Conservation (phyloP, 2,113 vertebrate species). For the Boulengeromyrus knoepffleri region DNA sequence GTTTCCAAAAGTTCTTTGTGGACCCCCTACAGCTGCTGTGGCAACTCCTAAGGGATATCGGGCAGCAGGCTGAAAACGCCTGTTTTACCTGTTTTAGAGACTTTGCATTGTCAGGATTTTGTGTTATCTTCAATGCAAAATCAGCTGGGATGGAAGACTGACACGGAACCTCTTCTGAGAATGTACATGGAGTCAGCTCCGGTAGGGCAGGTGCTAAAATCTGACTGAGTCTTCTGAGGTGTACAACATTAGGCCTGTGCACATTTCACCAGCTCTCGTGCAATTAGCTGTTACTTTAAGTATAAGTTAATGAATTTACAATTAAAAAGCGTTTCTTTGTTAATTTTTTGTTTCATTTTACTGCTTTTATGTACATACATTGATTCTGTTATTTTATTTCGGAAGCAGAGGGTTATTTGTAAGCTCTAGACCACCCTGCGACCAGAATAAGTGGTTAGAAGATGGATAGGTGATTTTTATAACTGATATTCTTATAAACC, state of each 20-base stretch:
- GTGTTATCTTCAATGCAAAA: not conserved
- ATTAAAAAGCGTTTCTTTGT: not conserved
- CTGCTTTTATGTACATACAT: not conserved
- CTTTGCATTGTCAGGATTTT: not conserved
- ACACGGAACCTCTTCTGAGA: not conserved
- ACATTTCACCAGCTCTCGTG: not conserved
- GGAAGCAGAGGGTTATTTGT: not conserved
- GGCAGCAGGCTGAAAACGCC: not conserved
- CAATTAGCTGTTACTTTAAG: not conserved
- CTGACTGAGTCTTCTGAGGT: not conserved
- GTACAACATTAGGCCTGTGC: not conserved
- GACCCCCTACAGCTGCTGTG: not conserved
- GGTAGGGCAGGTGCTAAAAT: not conserved
- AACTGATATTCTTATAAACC: not conserved
- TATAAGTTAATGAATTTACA: not conserved
- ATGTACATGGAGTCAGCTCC: not conserved
- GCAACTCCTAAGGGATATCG: not conserved
- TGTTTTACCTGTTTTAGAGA: not conserved
- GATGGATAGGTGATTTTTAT: not conserved
- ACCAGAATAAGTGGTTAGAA: not conserved
- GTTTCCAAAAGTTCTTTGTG: not conserved
- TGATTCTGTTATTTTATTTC: not conserved
- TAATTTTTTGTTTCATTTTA: not conserved
- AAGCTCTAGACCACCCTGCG: not conserved
- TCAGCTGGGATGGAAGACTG: not conserved